Percentiles rank a stretch among this genome's conserved stretches.
Conservation (phyloP, 2,888 invertebrate genomes). For the Melangyna quadrimaculata region DNA sequence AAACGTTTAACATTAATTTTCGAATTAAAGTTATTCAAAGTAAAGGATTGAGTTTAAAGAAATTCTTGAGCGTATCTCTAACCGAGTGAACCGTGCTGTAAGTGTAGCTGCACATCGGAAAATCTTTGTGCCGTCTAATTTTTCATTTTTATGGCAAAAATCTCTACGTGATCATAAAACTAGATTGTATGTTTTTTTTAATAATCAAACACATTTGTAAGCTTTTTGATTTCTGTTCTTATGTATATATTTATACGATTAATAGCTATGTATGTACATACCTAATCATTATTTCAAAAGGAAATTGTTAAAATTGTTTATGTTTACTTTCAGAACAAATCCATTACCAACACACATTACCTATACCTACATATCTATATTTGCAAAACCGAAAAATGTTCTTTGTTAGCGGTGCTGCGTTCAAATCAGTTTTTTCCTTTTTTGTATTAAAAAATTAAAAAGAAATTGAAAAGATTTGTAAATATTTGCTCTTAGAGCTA, state of each 20-base stretch:
- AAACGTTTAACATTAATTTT: too few species aligned
- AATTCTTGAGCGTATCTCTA: background rate
- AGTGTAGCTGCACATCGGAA: background rate
- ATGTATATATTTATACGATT: background rate
- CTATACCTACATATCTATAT: too few species aligned
- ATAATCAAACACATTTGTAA: constrained; percentile 17
- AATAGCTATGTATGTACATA: background rate
- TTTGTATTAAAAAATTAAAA: background rate
- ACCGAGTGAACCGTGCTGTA: background rate
- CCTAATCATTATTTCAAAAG: background rate
- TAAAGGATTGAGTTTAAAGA: background rate
- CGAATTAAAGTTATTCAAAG: too few species aligned
- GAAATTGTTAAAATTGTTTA: constrained; percentile 16
- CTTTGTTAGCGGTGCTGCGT: background rate
- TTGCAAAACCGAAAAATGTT: background rate
- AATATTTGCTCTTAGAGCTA: background rate
- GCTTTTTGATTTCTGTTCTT: constrained; percentile 13
- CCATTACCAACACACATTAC: too few species aligned
- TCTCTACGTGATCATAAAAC: constrained; percentile 17
- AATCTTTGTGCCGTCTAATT: background rate
- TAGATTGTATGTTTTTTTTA: constrained; percentile 14
- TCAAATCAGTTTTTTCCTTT: background rate
- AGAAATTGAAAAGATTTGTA: background rate
- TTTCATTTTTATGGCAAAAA: constrained; percentile 8
- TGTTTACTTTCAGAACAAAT: background rate